A percentile compares a stretch with the other conserved stretches of the same genome.
phyloP scores from a whole-genome alignment of 2,888 invertebrate species.

The Drosophila meridiana region DNA sequence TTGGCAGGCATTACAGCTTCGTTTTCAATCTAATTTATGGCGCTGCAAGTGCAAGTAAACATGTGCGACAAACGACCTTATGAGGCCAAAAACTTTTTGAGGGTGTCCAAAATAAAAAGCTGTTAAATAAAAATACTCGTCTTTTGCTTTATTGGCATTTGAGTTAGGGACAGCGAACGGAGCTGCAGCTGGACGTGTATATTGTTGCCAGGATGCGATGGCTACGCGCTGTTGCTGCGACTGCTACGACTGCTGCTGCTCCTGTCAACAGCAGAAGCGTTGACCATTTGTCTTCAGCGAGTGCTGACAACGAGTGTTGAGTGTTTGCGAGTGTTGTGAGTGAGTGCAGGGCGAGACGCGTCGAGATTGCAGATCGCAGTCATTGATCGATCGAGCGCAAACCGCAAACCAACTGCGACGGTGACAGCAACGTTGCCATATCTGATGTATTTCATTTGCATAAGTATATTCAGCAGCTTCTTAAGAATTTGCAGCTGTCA shows the following conservation, averaged over 20 bases:
- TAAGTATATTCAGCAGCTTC: not conserved
- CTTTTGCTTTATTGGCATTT: constrained; percentile 66
- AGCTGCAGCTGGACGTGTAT: constrained; percentile 25
- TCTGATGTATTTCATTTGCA: constrained; percentile 18
- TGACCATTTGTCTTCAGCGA: constrained; percentile 68
- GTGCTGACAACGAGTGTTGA: constrained; percentile 54
- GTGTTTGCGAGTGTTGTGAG: constrained; percentile 35
- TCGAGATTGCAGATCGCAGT: constrained; percentile 53
- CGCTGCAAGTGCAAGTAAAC: constrained; percentile 79
- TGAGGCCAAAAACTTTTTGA: constrained; percentile 62
- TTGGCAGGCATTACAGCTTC: constrained; percentile 49
- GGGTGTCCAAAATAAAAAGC: constrained; percentile 40
- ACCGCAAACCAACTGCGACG: constrained; percentile 1
- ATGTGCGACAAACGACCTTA: constrained; percentile 81
- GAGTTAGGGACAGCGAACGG: constrained; percentile 36
- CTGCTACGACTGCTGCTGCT: constrained; percentile 38
- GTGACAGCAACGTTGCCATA: constrained; percentile 11
- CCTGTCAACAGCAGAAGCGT: constrained; percentile 68
- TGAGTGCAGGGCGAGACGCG: constrained; percentile 29
- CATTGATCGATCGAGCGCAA: constrained; percentile 67
- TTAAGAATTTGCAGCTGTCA: constrained; percentile 5
- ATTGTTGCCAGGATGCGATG: constrained; percentile 55
- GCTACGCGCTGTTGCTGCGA: constrained; percentile 4
- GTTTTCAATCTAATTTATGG: constrained; percentile 80
- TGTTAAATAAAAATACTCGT: constrained; percentile 72